phyloP scores from a whole-genome alignment of 2,797 vertebrate species.

The Rhinogobio ventralis region DNA sequence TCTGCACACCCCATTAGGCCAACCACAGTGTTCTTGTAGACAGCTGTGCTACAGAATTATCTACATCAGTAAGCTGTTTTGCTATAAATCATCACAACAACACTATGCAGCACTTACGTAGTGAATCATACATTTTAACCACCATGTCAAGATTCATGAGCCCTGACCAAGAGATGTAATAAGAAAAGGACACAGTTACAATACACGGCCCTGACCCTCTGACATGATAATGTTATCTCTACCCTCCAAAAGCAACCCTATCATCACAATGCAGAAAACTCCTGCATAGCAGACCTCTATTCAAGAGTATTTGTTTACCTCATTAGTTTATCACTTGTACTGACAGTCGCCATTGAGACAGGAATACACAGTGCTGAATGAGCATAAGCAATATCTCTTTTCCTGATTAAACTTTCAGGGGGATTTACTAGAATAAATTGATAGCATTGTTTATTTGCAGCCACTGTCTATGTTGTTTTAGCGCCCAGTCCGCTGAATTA shows the following conservation, averaged over 20 bases:
- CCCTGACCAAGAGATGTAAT: slow-evolving; percentile 35
- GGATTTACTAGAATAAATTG: slow-evolving; percentile 10
- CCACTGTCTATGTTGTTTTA: neutral
- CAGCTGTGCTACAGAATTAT: neutral
- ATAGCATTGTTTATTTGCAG: neutral
- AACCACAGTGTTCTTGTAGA: neutral
- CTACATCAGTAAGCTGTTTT: neutral
- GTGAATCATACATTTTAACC: slow-evolving; percentile 38
- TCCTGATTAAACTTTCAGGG: slow-evolving; percentile 81
- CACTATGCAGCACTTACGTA: neutral
- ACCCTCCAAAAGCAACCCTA: slow-evolving; percentile 62
- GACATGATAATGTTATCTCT: slow-evolving; percentile 68
- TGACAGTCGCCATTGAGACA: slow-evolving; percentile 71
- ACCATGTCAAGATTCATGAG: slow-evolving; percentile 19
- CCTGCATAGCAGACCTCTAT: slow-evolving; percentile 67
- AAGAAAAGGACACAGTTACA: slow-evolving; percentile 17
- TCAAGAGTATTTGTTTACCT: slow-evolving; percentile 75
- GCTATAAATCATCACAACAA: neutral
- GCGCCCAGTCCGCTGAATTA: neutral
- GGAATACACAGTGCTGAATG: slow-evolving; percentile 76
- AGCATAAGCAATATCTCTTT: slow-evolving; percentile 74
- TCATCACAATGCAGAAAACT: slow-evolving; percentile 63
- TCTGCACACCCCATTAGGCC: neutral
- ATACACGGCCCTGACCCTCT: slow-evolving; percentile 33
- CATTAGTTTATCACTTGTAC: slow-evolving; percentile 77